Evolutionary conservation across 2,113 vertebrate species (phyloP).

Genomic region (Chaetorhynchus papuensis): DNA sequence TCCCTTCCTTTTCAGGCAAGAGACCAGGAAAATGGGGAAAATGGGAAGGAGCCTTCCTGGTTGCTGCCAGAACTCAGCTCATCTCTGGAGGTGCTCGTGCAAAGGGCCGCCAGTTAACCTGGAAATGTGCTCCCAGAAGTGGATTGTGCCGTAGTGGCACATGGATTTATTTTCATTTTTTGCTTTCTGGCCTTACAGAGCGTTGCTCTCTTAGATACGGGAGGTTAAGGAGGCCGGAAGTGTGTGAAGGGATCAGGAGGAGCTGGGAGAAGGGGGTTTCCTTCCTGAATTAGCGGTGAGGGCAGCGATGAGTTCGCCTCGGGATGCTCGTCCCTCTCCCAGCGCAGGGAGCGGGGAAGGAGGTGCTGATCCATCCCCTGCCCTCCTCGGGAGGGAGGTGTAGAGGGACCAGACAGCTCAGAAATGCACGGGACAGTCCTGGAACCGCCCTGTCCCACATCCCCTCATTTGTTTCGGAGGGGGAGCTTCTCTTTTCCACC

Average conservation of each 20-base stretch:
- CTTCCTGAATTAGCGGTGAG: not conserved
- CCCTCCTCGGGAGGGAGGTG: not conserved
- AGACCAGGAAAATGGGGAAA: not conserved
- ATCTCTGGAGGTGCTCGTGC: not conserved
- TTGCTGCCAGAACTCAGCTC: not conserved
- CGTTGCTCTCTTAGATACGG: rapidly evolving
- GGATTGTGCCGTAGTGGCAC: no score
- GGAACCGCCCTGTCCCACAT: rapidly evolving
- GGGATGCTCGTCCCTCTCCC: not conserved
- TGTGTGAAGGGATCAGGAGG: not conserved
- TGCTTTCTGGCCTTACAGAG: not conserved
- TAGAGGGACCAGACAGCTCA: not conserved
- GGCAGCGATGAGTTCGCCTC: not conserved
- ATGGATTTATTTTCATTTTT: rapidly evolving
- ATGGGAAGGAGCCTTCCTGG: not conserved
- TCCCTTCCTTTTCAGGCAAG: not conserved
- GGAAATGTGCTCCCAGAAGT: not conserved
- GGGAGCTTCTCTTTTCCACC: not conserved
- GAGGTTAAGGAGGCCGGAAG: not conserved
- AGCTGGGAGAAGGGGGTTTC: not conserved
- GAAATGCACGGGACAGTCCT: not conserved
- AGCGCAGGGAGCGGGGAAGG: not conserved
- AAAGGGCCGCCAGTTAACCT: not conserved
- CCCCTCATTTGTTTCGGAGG: constrained; percentile 20
- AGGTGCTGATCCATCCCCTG: not conserved